These are phyloP conservation scores for Zaprionus obscuricornis DNA, from an alignment of 2,888 invertebrate species.

Conservation along the genomic window DNA sequence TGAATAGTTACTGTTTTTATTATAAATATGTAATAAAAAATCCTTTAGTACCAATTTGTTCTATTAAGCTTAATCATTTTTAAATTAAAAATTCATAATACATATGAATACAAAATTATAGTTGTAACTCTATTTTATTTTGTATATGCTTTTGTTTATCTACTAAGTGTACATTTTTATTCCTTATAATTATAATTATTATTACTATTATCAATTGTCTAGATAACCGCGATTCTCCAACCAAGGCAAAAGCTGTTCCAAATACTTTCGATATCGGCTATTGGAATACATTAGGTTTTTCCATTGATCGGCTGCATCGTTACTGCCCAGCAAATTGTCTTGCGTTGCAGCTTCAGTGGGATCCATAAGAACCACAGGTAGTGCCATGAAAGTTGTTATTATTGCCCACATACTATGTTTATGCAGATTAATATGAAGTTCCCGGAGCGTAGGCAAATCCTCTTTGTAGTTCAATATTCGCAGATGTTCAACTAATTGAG, in stretches of 20 bases:
- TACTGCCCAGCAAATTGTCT: constrained; percentile 47
- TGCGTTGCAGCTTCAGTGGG: constrained; percentile 56
- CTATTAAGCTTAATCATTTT: no score
- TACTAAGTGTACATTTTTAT: no score
- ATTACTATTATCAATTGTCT: constrained; percentile 24
- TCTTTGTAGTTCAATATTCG: constrained; percentile 55
- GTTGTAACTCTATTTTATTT: no score
- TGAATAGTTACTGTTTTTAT: no score
- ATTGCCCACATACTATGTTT: constrained; percentile 64
- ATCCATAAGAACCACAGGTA: constrained; percentile 56
- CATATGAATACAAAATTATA: no score
- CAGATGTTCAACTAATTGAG: constrained; percentile 59
- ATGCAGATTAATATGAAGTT: constrained; percentile 58
- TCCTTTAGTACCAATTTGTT: no score
- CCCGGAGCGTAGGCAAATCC: constrained; percentile 54
- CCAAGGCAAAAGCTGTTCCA: constrained; percentile 64
- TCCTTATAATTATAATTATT: not conserved
- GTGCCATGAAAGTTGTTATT: constrained; percentile 1
- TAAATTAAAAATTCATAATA: no score
- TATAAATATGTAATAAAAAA: no score
- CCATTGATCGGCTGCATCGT: constrained; percentile 28
- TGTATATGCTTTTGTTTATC: no score
- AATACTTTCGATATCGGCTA: constrained; percentile 54
- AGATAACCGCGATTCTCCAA: constrained; percentile 62
- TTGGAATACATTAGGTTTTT: constrained; percentile 51